Conservation (phyloP, 2,113 vertebrate genomes). For the Felis catus region F.catus_Fca126_mat1.0 CM031411.1:107900501-107901000, state of each 20-base stretch:
- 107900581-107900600: slow-evolving; percentile 9
- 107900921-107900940: not conserved
- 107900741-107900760: not conserved
- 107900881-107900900: not conserved
- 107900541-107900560: slow-evolving; percentile 40
- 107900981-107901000: slow-evolving; percentile 1
- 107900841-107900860: not conserved
- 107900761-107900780: not conserved
- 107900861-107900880: slow-evolving; percentile 41
- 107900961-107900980: slow-evolving; percentile 44
- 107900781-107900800: slow-evolving; percentile 5
- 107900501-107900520: slow-evolving; percentile 34
- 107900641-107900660: slow-evolving; percentile 1
- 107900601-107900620: slow-evolving; percentile 28
- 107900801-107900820: not conserved
- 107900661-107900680: not conserved
- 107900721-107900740: slow-evolving; percentile 37
- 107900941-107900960: slow-evolving; percentile 5
- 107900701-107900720: slow-evolving; percentile 6
- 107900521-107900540: slow-evolving; percentile 25
- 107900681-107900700: not conserved
- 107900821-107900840: not conserved
- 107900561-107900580: slow-evolving; percentile 29
- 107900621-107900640: slow-evolving; percentile 36
- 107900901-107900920: slow-evolving; percentile 44